Evolutionary conservation across 2,113 vertebrate species (phyloP).

Genomic region (Scomber colias): DNA sequence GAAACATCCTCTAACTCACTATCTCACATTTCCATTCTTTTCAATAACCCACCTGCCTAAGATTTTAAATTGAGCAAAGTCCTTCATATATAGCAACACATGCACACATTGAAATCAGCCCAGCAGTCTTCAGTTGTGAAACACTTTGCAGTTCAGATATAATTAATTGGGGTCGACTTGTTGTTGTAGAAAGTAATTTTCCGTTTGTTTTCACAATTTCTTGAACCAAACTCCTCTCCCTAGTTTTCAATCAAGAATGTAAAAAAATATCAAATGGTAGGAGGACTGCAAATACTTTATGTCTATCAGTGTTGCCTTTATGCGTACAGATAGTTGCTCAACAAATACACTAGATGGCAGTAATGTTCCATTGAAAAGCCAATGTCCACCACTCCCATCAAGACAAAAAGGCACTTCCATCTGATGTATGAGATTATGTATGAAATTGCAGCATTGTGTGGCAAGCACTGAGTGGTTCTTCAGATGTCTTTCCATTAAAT

Average conservation of each 20-base stretch:
- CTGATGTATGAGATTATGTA: conserved; percentile 38
- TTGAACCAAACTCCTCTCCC: neutral
- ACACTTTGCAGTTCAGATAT: neutral
- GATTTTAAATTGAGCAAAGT: neutral
- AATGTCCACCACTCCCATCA: conserved; percentile 49
- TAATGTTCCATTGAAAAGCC: conserved; percentile 55
- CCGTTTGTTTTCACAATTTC: neutral
- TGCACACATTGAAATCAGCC: neutral
- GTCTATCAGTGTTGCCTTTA: neutral
- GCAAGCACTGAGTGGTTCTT: conserved; percentile 13
- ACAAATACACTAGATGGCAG: conserved; percentile 77
- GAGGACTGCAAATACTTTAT: neutral
- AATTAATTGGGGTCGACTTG: neutral
- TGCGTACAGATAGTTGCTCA: neutral
- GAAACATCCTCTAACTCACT: neutral
- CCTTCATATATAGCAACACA: no score
- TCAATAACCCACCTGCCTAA: neutral
- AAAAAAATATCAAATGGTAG: neutral
- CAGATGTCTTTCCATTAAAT: conserved; percentile 32
- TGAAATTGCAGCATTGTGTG: conserved; percentile 34
- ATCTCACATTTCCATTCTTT: neutral
- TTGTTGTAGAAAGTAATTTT: neutral
- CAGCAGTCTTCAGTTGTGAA: neutral
- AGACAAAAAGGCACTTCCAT: neutral
- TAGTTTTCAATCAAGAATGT: conserved; percentile 9